A percentile compares a stretch with the other conserved stretches of the same genome.
Conservation (phyloP, 2,797 vertebrate species). For the Epinephelus coioides region DNA sequence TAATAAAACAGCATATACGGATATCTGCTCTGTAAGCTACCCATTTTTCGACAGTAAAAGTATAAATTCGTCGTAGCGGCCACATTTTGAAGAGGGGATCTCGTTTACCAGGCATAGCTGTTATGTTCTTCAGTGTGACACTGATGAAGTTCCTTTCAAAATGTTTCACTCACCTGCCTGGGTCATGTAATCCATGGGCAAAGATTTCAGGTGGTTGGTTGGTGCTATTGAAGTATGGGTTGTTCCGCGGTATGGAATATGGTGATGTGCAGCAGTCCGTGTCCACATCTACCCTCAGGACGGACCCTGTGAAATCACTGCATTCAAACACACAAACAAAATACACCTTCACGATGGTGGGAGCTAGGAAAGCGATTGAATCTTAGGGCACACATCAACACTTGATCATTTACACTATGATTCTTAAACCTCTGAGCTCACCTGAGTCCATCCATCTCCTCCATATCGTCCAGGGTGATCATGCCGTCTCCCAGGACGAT, state of each 20-base stretch:
- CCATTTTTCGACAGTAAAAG: not conserved
- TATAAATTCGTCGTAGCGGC: not conserved
- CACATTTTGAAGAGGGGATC: not conserved
- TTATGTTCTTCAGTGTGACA: not conserved
- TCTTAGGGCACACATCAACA: constrained; percentile 7
- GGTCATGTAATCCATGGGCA: constrained; percentile 96
- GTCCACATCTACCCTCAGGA: constrained; percentile 95
- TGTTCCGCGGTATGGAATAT: constrained; percentile 94
- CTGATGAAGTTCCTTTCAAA: not conserved
- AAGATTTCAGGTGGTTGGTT: constrained; percentile 99
- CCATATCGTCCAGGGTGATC: constrained; percentile 99
- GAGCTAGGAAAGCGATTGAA: constrained; percentile 22
- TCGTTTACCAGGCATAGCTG: not conserved
- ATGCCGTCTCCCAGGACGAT: constrained; percentile 97
- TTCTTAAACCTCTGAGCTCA: constrained; percentile 76
- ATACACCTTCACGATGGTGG: constrained; percentile 45
- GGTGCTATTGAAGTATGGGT: constrained; percentile 99
- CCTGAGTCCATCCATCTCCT: constrained; percentile 99
- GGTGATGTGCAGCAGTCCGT: constrained; percentile 91
- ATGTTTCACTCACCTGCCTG: constrained; percentile 93
- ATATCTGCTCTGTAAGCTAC: not conserved
- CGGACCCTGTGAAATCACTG: constrained; percentile 98
- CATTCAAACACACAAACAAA: constrained; percentile 68
- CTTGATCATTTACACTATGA: not conserved
- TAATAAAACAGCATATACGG: not conserved